phyloP scores from a whole-genome alignment of 2,113 vertebrate species.

The Pseudorasbora parva region DNA sequence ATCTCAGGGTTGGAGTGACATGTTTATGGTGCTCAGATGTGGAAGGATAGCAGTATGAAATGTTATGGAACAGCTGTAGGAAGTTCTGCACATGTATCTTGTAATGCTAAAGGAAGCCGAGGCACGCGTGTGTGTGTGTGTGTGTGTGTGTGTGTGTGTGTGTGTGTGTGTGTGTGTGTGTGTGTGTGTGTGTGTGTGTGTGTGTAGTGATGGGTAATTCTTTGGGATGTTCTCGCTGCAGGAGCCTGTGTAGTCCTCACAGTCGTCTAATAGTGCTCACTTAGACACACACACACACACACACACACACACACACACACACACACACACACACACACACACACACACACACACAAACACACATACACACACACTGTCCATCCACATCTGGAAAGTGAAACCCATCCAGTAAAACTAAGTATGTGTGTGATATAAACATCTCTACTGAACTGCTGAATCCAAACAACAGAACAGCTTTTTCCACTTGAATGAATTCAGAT shows the following conservation, averaged over 20 bases:
- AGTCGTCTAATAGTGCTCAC: slow-evolving; percentile 27
- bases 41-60: slow-evolving; percentile 41
- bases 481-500: slow-evolving; percentile 27
- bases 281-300: no score
- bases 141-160: no score
- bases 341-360: neutral
- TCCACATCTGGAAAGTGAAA: slow-evolving; percentile 38
- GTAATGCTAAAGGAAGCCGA: slow-evolving; percentile 41
- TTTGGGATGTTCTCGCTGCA: slow-evolving; percentile 44
- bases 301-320: neutral
- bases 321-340: slow-evolving; percentile 5
- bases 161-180: no score
- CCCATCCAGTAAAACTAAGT: slow-evolving; percentile 16
- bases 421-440: slow-evolving; percentile 24
- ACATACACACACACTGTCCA: neutral
- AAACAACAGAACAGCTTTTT: slow-evolving; percentile 34
- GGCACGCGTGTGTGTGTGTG: slow-evolving; percentile 18
- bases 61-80: slow-evolving; percentile 38
- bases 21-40: slow-evolving; percentile 49
- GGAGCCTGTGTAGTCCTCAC: slow-evolving; percentile 40
- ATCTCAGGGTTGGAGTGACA: slow-evolving; percentile 24
- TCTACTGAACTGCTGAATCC: slow-evolving; percentile 2
- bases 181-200: no score
- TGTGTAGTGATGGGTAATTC: slow-evolving; percentile 41
- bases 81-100: slow-evolving; percentile 44